Evolutionary conservation across 2,888 invertebrate genomes (phyloP).

Genomic region (Heliconius hortense): DNA sequence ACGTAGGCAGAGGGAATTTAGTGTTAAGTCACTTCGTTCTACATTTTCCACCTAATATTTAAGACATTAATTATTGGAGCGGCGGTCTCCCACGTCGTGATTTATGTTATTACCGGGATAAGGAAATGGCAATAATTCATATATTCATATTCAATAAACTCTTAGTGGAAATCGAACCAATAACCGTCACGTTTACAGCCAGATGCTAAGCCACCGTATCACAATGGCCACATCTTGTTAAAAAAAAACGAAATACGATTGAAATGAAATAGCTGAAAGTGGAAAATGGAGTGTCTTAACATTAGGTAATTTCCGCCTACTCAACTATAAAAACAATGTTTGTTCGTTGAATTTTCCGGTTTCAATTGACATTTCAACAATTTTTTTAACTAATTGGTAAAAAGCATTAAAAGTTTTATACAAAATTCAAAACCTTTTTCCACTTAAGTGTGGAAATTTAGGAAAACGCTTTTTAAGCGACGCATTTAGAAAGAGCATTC

Average conservation of each 20-base stretch:
- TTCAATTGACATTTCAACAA: neutral
- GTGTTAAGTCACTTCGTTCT: neutral
- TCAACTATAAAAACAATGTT: neutral
- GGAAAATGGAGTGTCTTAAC: neutral
- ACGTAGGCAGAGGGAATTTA: neutral
- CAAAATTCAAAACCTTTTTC: neutral
- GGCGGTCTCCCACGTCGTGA: too few relatives aligned
- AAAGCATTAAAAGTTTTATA: conserved; percentile 7
- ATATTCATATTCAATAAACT: too few relatives aligned
- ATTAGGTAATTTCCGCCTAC: neutral
- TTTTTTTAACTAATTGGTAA: neutral
- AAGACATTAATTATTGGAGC: too few relatives aligned
- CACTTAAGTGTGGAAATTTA: neutral
- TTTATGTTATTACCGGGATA: too few relatives aligned
- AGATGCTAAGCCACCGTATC: too few relatives aligned
- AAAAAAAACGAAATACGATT: too few relatives aligned
- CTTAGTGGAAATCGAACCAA: too few relatives aligned
- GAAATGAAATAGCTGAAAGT: neutral
- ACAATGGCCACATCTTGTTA: too few relatives aligned
- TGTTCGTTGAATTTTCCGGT: neutral
- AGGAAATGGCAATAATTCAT: too few relatives aligned
- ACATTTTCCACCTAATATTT: neutral
- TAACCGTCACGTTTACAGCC: too few relatives aligned
- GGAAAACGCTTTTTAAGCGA: neutral
- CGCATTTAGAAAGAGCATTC: neutral